Evolutionary conservation across 2,888 invertebrate genomes (phyloP).

Genomic region (Rhagophthalmus giganteus): DNA sequence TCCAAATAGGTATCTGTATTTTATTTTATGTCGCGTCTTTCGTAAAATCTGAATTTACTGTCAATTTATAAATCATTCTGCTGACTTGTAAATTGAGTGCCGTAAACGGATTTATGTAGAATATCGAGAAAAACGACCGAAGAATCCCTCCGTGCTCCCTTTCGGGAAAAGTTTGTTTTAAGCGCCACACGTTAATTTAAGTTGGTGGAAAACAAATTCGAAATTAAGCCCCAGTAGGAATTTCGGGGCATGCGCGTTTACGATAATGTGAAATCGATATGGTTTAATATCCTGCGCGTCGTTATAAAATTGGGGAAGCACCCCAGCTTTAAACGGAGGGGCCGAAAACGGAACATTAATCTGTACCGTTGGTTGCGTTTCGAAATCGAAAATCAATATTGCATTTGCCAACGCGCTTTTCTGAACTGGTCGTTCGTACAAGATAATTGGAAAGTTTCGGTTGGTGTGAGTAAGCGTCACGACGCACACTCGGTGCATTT

Average conservation of each 20-base stretch:
- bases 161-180: too few species aligned
- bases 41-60: too few species aligned
- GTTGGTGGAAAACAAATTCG: too few species aligned
- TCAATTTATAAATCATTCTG: too few species aligned
- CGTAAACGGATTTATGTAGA: too few species aligned
- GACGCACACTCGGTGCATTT: conserved; percentile 27
- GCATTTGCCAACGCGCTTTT: conserved; percentile 34
- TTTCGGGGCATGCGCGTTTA: background rate
- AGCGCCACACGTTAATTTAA: too few species aligned
- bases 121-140: too few species aligned
- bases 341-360: conserved; percentile 30
- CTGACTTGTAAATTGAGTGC: too few species aligned
- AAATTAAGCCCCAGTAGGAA: too few species aligned
- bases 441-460: conserved; percentile 20
- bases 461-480: conserved; percentile 10
- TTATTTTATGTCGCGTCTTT: too few species aligned
- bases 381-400: conserved; percentile 46
- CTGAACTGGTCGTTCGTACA: conserved; percentile 5
- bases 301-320: conserved; percentile 14
- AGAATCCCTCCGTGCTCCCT: too few species aligned
- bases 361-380: conserved; percentile 6
- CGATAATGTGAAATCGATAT: background rate
- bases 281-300: background rate
- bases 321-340: conserved; percentile 27
- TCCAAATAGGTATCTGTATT: too few species aligned